Evolutionary conservation across 2,888 invertebrate species (phyloP), one percentile per base, ranked within the genome.

Genomic region (Cryptosula pallasiana): DNA sequence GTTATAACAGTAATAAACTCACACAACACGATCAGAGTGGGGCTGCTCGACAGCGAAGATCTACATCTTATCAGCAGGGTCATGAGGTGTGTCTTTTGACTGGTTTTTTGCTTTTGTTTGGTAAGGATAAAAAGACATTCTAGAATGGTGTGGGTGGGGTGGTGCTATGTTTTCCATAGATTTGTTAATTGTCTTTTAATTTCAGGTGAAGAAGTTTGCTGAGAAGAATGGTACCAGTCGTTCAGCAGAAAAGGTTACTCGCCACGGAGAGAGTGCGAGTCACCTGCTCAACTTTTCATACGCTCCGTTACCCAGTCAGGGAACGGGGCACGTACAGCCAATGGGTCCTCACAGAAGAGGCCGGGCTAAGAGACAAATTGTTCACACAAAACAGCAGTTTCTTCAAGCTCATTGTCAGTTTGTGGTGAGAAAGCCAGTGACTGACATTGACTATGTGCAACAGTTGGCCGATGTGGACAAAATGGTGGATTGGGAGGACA

Each of bases 341-440:
- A 25, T 73, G 75, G 5, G 20, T 45, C 27, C 74, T 74, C 71
- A 73, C 73, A 69, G 73, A 35, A 75, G 77, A 72, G 73, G 76
- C n/a, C 77, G 77, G 72, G 72, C 73, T 32, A 73, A 72, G 1
- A 73, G 73, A 2, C 75, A 74, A 63, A 73, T 77, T 79, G 91
- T 90, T 82, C 94, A 93, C 86, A 94, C 92, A 84, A 95, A 95
- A 86, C 95, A 96, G 83, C 91, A 94, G 80, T 97, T 93, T 86
- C 87, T 97, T 75, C 93, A 96, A 87, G 95, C 95, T 73, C 94
- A 94, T 87, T 97, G 95, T 86, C 96, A 97, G 87, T 97, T 97
- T 89, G 91, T 97, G 81, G 94, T 97, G 76, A 91, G 90, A 81
- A 89, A 90, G 78, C 32, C 63, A 13, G 32, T 32, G 63, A 32